Base-by-base conservation (phyloP, 1,140 invertebrate species). In the Anastrepha ludens region DNA sequence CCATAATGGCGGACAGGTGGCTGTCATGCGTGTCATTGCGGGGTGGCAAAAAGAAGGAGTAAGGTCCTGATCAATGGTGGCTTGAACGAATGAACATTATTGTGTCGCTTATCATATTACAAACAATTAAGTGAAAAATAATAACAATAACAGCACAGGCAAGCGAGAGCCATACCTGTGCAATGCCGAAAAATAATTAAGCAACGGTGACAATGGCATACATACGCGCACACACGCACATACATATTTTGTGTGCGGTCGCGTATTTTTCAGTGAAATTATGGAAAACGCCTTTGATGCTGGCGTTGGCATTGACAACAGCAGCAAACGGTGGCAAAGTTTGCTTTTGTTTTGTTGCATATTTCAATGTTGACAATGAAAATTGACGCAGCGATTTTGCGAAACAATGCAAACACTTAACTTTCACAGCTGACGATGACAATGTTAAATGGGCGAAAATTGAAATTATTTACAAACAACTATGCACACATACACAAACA, bases 391-490 rank as follows among this genome's bases (percentile, higher is more conserved):
- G 74, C 50, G 74, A 81, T 81, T 81, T 81, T 81, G 50, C 47
- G 74, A 81, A 81, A 81, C 74, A 81, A 81, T 81, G 74, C 50
- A 41, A 81, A 81, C 74, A 55, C 74, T 81, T 81, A 81, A 81
- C 74, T 81, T 81, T 47, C 39, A 70, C 74, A 81, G 74, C 47
- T 81, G 74, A 50, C 8, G 74, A 81, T 58, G 74, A 81, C 74
- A 81, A 81, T 81, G 74, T 81, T 81, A 81, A 81, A 81, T 81
- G 74, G 74, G n/a, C 44, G 74, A 81, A 81, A 81, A 81, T 81
- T 58, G 47, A 81, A 81, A 81, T 81, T 81, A 81, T 55, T 55
- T 55, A 20, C 74, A 81, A 81, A 81, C 74, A 81, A 50, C 44
- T 81, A 81, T 55, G 47, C 47, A 55, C 50, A 81, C 47, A 50